Base-by-base conservation (phyloP, 1,140 invertebrate genomes). In the Neodiprion lecontei region DNA sequence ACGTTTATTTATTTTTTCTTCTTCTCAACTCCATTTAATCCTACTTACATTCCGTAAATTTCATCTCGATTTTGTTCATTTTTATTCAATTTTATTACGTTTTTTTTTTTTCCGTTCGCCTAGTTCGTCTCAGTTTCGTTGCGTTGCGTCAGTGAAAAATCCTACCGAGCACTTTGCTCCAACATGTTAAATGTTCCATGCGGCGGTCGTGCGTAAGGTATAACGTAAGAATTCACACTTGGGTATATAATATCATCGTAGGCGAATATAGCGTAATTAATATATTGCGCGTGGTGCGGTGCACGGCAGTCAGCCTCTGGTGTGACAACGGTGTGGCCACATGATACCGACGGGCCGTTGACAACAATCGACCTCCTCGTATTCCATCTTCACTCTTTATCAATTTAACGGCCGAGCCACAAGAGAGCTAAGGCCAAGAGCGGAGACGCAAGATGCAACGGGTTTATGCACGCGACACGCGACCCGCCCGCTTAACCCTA, bases 401-500 rank as follows among this genome's bases (percentile, higher is more conserved):
- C 11, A 61, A 61, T 61, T 61, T 61, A 12, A 61, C 11, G 11
- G 53, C 53, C 4, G n/a, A 17, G n/a, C n/a, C 11, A 61, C 11
- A 14, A 61, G n/a, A 17, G 11, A 14, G 11, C 53, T 14, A 61
- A 61, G 53, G 53, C 53, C 53, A 61, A 61, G 53, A 61, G 53
- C 53, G 9, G 11, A 61, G 53, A 9, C 53, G n/a, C n/a, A 40
- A 40, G 28, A 40, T 40, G 28, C 28, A 40, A 40, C 28, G 28
- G 11, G 53, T 12, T 17, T 12, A 61, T 61, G 53, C 53, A 61
- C 53, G 53, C 53, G 53, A 61, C 53, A 61, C 53, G 53, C 53
- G 53, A 61, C 53, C 53, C 53, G 53, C 53, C 53, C 53, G 53
- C 53, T 61, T 61, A 61, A 61, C 53, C 53, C 53, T 61, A 61